Evolutionary conservation across 2,888 invertebrate genomes (phyloP).

Genomic region (Piscicola geometra): DNA sequence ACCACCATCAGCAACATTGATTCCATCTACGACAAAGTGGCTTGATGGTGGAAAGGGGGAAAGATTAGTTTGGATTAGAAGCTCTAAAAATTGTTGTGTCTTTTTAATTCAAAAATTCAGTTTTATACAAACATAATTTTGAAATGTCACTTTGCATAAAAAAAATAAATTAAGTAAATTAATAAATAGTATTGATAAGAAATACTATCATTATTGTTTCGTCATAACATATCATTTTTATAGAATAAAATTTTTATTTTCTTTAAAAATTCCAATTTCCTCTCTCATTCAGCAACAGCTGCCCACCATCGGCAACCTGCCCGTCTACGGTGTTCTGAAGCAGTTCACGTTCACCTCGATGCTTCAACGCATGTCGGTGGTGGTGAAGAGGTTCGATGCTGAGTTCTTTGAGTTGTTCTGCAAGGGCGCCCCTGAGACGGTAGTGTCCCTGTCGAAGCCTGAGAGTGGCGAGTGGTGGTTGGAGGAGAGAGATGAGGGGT

Average conservation of each 20-base stretch:
- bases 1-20: not conserved
- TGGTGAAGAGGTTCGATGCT: constrained; percentile 68
- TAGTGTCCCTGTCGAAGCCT: constrained; percentile 70
- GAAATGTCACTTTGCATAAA: no score
- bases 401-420: constrained; percentile 71
- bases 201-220: no score
- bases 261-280: no score
- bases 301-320: constrained; percentile 36
- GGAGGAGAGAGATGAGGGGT: no score
- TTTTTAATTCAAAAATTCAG: not conserved
- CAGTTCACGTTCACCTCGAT: constrained; percentile 80
- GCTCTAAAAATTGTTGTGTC: not conserved
- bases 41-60: not conserved
- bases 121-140: not conserved
- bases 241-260: no score
- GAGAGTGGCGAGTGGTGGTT: constrained; percentile 60
- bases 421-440: constrained; percentile 88
- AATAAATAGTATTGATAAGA: no score
- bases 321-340: constrained; percentile 70
- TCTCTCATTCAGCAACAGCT: not conserved
- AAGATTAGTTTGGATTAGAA: not conserved
- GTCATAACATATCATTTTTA: no score
- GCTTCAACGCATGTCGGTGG: constrained; percentile 79
- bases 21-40: not conserved
- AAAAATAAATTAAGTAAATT: no score